Percentiles rank a stretch among this genome's conserved stretches.
Conservation (phyloP, 2,797 vertebrate species). For the Periparus ater region DNA sequence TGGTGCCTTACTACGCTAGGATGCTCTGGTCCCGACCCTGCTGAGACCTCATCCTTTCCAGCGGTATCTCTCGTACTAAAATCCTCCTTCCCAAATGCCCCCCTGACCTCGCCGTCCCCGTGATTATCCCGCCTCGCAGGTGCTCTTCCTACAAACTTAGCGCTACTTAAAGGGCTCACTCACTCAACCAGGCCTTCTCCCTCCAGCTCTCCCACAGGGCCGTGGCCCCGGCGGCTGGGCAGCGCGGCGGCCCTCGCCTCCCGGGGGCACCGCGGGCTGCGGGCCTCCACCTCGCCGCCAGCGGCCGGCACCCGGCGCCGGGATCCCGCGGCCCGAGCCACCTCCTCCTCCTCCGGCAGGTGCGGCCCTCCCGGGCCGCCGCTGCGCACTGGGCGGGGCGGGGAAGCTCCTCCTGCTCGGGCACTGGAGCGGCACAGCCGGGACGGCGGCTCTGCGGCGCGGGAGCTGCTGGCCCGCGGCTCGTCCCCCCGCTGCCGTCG, state of each 20-base stretch:
- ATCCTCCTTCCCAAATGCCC: too few relatives aligned
- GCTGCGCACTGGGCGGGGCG: constrained; percentile 34
- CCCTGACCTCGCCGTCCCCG: background rate
- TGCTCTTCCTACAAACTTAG: background rate
- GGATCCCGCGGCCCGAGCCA: background rate
- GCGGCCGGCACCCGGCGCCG: too few relatives aligned
- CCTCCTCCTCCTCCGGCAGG: constrained; percentile 1
- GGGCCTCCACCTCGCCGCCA: rapidly evolving
- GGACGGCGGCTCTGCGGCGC: background rate
- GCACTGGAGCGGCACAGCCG: background rate
- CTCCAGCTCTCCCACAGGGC: background rate
- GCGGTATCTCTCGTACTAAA: background rate
- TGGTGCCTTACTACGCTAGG: background rate
- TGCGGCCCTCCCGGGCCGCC: background rate
- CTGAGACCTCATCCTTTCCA: background rate
- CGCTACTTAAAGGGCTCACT: background rate
- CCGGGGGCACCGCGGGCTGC: background rate
- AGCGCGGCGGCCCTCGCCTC: background rate
- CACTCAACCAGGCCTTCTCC: background rate
- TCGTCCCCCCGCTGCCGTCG: background rate
- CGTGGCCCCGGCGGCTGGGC: background rate
- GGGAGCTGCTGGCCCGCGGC: background rate
- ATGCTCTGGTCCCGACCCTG: background rate
- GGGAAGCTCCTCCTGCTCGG: constrained; percentile 42
- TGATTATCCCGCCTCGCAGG: background rate